phyloP scores from a whole-genome alignment of 2,888 invertebrate genomes.

The Cataglyphis livida region DNA sequence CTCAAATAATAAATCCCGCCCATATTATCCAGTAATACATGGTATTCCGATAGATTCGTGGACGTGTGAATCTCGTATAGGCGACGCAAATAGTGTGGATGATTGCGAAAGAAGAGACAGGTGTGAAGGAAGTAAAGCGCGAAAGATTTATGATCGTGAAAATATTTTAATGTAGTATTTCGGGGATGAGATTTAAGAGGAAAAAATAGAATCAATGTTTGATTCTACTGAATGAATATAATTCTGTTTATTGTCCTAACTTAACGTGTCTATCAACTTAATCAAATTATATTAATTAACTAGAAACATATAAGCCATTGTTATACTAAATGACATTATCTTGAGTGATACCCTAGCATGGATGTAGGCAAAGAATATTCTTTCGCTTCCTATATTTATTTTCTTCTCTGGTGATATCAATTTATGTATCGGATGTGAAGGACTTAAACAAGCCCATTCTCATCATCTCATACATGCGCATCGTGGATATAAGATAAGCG shows the following conservation, averaged over 20 bases:
- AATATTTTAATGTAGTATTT: background rate
- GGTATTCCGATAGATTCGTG: constrained; percentile 20
- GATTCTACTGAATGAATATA: background rate
- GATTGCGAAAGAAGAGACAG: constrained; percentile 29
- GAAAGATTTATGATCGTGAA: background rate
- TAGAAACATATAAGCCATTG: background rate
- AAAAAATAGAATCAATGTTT: background rate
- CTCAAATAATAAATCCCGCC: constrained; percentile 53
- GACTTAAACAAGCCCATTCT: background rate
- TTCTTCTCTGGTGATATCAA: constrained; percentile 7
- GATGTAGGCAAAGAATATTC: background rate
- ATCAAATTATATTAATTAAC: background rate
- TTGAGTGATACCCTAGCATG: background rate
- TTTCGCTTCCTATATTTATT: background rate
- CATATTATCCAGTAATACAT: constrained; percentile 59
- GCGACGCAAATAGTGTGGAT: background rate
- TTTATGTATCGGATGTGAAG: constrained; percentile 17
- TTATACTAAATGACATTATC: background rate
- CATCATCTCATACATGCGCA: constrained; percentile 3
- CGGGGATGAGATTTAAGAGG: background rate
- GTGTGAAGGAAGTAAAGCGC: constrained; percentile 22
- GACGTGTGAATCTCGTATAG: background rate
- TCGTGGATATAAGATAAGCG: constrained; percentile 20
- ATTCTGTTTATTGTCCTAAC: background rate
- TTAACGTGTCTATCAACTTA: background rate